These are phyloP conservation scores for Pocota personata DNA, from an alignment of 2,888 invertebrate genomes.

Conservation along the genomic window DNA sequence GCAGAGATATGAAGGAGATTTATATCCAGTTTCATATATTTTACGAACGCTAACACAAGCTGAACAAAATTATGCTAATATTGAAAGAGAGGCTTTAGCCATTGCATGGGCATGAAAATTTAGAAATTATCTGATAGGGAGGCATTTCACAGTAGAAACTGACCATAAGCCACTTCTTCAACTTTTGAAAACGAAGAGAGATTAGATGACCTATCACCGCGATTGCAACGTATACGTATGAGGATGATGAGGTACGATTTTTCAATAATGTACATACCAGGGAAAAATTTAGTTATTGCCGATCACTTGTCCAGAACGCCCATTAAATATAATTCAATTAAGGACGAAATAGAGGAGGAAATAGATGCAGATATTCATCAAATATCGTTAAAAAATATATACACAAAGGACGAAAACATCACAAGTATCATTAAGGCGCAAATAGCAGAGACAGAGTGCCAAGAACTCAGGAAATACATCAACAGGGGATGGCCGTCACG, in stretches of 20 bases:
- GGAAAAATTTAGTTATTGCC: constrained; percentile 17
- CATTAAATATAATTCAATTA: not conserved
- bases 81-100: not conserved
- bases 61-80: constrained; percentile 4
- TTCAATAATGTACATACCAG: not conserved
- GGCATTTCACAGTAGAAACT: constrained; percentile 3
- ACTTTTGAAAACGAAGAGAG: constrained; percentile 2
- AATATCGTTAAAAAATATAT: not conserved
- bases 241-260: constrained; percentile 13
- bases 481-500: not conserved
- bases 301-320: constrained; percentile 13
- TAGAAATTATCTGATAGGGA: not conserved
- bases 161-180: constrained; percentile 8
- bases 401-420: constrained; percentile 3
- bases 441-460: not conserved
- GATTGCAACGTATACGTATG: constrained; percentile 14
- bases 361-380: constrained; percentile 5
- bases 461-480: not conserved
- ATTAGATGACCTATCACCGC: constrained; percentile 1
- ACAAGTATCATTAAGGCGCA: not conserved
- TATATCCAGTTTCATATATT: not conserved
- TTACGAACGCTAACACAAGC: not conserved
- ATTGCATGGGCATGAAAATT: not conserved
- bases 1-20: not conserved
- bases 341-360: not conserved